Evolutionary conservation across 2,113 vertebrate species (phyloP).

Genomic region (Phrynocephalus versicolor): DNA sequence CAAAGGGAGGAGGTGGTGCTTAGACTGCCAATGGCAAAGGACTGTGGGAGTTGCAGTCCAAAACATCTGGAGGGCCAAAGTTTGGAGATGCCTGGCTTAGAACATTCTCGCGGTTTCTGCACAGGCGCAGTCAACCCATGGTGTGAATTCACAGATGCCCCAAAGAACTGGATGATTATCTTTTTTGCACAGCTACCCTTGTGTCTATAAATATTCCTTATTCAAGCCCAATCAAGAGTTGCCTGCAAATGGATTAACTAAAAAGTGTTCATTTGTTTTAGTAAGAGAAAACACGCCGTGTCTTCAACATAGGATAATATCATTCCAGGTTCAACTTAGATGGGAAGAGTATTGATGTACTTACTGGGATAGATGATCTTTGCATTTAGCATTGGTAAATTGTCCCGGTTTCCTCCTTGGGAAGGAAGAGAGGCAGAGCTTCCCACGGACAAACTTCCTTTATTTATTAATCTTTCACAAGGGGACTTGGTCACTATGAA

Average conservation of each 20-base stretch:
- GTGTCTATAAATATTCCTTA: not conserved
- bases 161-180: not conserved
- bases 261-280: not conserved
- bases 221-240: not conserved
- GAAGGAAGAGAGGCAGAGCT: constrained; percentile 89
- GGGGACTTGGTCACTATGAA: constrained; percentile 84
- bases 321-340: not conserved
- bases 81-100: too few species aligned
- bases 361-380: constrained; percentile 92
- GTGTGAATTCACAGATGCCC: too few species aligned
- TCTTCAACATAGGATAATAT: not conserved
- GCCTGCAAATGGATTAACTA: not conserved
- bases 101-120: too few species aligned
- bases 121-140: too few species aligned
- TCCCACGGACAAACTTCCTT: constrained; percentile 82
- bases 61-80: too few species aligned
- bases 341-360: constrained; percentile 36
- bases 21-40: too few species aligned
- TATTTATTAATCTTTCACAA: constrained; percentile 89
- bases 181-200: not conserved
- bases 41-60: too few species aligned
- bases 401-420: constrained; percentile 85
- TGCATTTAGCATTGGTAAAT: constrained; percentile 86
- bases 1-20: too few species aligned
- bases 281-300: not conserved